Percentiles rank a stretch among this genome's conserved stretches.
Evolutionary conservation across 2,113 vertebrate species (phyloP).

Genomic region (rat (Rattus norvegicus)): DNA sequence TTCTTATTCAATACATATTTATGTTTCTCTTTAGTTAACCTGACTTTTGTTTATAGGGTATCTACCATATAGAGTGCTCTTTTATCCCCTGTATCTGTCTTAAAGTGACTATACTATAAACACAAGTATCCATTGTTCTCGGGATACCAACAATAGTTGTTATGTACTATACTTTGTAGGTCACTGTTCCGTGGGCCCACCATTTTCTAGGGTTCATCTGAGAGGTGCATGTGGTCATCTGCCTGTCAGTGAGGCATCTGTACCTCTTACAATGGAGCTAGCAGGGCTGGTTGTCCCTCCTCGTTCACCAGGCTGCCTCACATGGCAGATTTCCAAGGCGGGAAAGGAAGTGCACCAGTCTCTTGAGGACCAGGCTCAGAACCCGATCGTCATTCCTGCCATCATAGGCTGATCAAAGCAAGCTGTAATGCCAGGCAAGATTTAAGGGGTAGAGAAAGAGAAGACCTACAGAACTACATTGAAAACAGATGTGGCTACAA

Average conservation of each 20-base stretch:
- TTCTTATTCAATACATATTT: neutral
- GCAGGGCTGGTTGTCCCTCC: neutral
- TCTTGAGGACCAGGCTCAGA: conserved; percentile 3
- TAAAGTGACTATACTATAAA: neutral
- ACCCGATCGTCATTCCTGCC: neutral
- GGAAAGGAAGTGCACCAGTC: neutral
- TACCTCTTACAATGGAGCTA: neutral
- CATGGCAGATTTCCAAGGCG: neutral
- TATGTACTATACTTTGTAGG: conserved; percentile 3
- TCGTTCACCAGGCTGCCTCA: neutral
- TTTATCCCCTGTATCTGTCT: neutral
- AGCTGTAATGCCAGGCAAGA: neutral
- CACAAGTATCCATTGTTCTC: neutral
- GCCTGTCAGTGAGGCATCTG: neutral
- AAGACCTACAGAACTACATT: conserved; percentile 19
- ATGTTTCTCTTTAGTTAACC: neutral
- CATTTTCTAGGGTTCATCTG: neutral
- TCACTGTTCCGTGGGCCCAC: neutral
- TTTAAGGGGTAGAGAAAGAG: conserved; percentile 19
- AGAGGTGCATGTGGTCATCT: neutral
- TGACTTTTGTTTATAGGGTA: neutral
- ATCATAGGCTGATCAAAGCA: conserved; percentile 30
- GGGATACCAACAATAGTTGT: neutral
- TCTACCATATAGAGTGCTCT: neutral
- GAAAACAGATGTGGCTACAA: conserved; percentile 17